Conservation (phyloP, 2,797 vertebrate species). For the Varecia variegata region DNA sequence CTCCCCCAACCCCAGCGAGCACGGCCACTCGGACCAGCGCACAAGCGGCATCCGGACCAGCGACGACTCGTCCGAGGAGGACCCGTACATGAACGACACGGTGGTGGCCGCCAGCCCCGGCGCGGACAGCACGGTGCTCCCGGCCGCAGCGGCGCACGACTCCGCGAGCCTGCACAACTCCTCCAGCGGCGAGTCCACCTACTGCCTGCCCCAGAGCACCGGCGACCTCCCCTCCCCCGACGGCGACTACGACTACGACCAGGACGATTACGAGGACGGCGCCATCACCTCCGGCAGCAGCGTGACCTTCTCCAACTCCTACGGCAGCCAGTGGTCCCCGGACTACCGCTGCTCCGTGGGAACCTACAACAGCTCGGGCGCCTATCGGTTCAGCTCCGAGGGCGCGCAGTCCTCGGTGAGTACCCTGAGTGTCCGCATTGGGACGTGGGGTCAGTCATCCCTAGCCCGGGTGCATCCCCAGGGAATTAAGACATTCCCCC, state of each 20-base stretch:
- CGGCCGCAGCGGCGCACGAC: slow-evolving; percentile 76
- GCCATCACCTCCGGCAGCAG: slow-evolving; percentile 93
- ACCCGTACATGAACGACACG: slow-evolving; percentile 95
- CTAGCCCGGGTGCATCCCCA: accelerated
- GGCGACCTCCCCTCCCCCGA: slow-evolving; percentile 91
- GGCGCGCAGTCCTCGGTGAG: slow-evolving; percentile 97
- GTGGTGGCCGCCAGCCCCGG: slow-evolving; percentile 85
- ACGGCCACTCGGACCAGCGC: slow-evolving; percentile 95
- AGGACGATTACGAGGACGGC: slow-evolving; percentile 94
- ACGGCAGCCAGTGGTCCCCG: slow-evolving; percentile 93
- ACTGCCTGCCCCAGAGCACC: slow-evolving; percentile 86
- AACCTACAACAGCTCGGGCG: slow-evolving; percentile 95
- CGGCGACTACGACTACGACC: slow-evolving; percentile 94
- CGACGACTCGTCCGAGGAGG: slow-evolving; percentile 98
- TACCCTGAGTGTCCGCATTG: not conserved
- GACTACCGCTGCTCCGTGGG: slow-evolving; percentile 93
- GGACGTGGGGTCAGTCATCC: accelerated
- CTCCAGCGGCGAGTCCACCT: slow-evolving; percentile 87
- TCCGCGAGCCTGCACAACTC: slow-evolving; percentile 80
- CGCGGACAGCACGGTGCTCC: slow-evolving; percentile 73
- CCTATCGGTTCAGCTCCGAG: slow-evolving; percentile 95
- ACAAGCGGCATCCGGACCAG: slow-evolving; percentile 97
- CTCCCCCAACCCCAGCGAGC: slow-evolving; percentile 97
- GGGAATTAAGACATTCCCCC: not conserved
- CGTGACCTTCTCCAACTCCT: slow-evolving; percentile 90